Percentiles rank a stretch among this genome's conserved stretches.
phyloP scores from a whole-genome alignment of 2,797 vertebrate genomes.

The Babyrousa celebensis region DNA sequence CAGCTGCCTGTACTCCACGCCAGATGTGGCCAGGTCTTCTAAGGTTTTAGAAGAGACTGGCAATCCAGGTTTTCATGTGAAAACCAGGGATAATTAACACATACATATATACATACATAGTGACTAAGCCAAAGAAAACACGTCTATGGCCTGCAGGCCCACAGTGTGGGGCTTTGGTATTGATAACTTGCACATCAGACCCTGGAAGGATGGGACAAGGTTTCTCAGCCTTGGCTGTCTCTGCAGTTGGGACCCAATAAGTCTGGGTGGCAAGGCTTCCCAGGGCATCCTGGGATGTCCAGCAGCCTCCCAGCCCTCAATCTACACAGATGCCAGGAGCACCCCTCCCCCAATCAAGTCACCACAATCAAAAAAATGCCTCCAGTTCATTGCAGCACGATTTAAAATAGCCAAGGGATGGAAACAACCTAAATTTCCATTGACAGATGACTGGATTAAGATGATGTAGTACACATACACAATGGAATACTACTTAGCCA shows the following conservation, averaged over 20 bases:
- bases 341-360: background rate
- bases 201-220: background rate
- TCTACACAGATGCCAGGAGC: too few species aligned
- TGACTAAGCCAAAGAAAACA: background rate
- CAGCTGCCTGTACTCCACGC: background rate
- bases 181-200: background rate
- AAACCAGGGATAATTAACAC: background rate
- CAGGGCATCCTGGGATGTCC: background rate
- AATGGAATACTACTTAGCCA: too few species aligned
- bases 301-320: background rate
- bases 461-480: too few species aligned
- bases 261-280: background rate
- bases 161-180: background rate
- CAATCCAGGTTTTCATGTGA: conserved; percentile 17
- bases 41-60: background rate
- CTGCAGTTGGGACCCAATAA: background rate
- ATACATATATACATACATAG: too few species aligned
- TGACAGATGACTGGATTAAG: too few species aligned
- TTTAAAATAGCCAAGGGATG: too few species aligned
- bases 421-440: too few species aligned
- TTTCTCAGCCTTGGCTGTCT: background rate
- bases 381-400: too few species aligned
- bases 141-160: background rate
- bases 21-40: background rate
- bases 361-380: background rate